Evolutionary conservation across 1,140 invertebrate genomes (phyloP).

Genomic region (Bombus waltoni): DNA sequence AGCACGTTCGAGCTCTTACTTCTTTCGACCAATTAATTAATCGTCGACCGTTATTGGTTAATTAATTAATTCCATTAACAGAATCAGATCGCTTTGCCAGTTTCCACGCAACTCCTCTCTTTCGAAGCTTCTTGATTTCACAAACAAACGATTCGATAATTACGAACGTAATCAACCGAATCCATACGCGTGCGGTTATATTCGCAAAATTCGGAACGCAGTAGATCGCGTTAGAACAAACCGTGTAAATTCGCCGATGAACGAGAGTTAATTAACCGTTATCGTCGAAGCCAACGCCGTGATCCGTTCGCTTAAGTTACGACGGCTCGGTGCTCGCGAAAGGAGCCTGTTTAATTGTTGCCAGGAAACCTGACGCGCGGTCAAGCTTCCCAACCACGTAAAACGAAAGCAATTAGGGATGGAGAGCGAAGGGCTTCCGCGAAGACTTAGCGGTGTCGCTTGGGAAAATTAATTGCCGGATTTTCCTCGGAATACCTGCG

Average conservation of each 20-base stretch:
- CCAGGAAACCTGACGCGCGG: background rate
- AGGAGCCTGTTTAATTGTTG: constrained; percentile 22
- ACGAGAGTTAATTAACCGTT: constrained; percentile 58
- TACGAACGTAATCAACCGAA: background rate
- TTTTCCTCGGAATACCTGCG: background rate
- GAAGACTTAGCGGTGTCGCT: constrained; percentile 38
- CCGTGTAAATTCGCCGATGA: constrained; percentile 18
- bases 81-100: no score
- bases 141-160: background rate
- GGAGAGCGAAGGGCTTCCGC: constrained; percentile 23
- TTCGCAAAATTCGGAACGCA: background rate
- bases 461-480: constrained; percentile 40
- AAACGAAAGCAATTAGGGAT: constrained; percentile 45
- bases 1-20: no score
- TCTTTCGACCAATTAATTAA: background rate
- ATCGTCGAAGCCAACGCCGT: constrained; percentile 4
- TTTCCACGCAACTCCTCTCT: background rate
- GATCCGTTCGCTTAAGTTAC: constrained; percentile 12
- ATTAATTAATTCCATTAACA: background rate
- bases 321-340: background rate
- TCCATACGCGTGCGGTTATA: background rate
- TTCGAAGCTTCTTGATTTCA: background rate
- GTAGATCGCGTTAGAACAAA: constrained; percentile 1
- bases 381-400: constrained; percentile 3
- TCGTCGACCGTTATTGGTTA: background rate